Percentiles rank a stretch among this genome's conserved stretches.
Conservation (phyloP, 2,888 invertebrate species). For the Leptura quadrifasciata region DNA sequence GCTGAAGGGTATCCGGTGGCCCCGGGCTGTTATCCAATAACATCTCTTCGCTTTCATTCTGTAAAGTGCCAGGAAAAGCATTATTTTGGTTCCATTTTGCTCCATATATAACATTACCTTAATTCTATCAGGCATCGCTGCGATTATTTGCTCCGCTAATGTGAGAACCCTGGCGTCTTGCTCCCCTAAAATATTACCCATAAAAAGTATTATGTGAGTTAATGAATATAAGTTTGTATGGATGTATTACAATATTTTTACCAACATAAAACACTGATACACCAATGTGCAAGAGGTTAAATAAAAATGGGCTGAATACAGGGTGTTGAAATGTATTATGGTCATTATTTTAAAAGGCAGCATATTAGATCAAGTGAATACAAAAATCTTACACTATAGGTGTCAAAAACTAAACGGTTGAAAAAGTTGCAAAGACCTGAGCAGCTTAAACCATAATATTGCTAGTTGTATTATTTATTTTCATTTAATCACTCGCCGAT, state of each 20-base stretch:
- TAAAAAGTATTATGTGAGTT: neutral
- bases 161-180: conserved; percentile 94
- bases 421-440: too few species aligned
- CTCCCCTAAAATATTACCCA: conserved; percentile 81
- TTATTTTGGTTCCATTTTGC: neutral
- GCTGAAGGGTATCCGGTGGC: conserved; percentile 74
- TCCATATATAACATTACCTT: conserved; percentile 80
- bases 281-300: neutral
- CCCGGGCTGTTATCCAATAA: conserved; percentile 78
- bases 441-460: too few species aligned
- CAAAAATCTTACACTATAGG: too few species aligned
- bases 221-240: neutral
- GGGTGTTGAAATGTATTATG: too few species aligned
- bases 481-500: too few species aligned
- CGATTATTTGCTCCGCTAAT: conserved; percentile 97
- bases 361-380: neutral
- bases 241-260: neutral
- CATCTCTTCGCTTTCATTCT: conserved; percentile 88
- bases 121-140: conserved; percentile 97
- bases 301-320: neutral
- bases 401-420: too few species aligned
- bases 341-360: too few species aligned
- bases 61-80: conserved; percentile 47
- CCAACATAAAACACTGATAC: neutral
- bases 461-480: too few species aligned